Conservation (phyloP, 2,113 vertebrate genomes). For the Eretmochelys imbricata region DNA sequence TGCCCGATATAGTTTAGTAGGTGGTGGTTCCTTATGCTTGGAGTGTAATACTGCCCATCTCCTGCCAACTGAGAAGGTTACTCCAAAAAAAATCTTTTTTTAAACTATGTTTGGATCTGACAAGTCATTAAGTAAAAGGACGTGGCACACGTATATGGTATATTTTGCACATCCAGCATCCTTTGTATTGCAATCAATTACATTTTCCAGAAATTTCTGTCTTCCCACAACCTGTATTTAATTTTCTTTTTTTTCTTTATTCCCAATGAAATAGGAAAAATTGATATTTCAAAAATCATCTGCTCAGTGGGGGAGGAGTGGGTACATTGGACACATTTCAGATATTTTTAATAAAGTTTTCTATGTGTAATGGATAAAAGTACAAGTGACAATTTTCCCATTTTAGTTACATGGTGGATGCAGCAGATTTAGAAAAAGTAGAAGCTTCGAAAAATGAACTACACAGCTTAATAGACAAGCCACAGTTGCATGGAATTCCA, state of each 20-base stretch:
- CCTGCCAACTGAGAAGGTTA: not conserved
- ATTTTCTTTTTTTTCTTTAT: not conserved
- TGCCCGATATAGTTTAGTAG: not conserved
- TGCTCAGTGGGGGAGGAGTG: not conserved
- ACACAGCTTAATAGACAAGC: constrained; percentile 80
- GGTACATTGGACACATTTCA: not conserved
- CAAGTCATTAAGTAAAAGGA: not conserved
- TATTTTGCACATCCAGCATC: not conserved
- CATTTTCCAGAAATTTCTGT: not conserved
- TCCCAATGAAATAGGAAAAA: not conserved
- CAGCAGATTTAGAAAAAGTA: constrained; percentile 79
- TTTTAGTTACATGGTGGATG: constrained; percentile 81
- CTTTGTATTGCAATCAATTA: not conserved
- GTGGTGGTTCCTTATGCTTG: not conserved
- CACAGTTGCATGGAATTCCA: constrained; percentile 79
- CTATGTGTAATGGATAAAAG: not conserved
- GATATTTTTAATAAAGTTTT: constrained; percentile 8
- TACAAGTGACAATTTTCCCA: not conserved
- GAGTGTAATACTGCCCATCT: not conserved
- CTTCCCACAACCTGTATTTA: not conserved
- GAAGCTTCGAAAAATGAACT: constrained; percentile 81
- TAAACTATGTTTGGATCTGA: not conserved
- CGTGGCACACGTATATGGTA: not conserved
- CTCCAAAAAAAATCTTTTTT: not conserved
- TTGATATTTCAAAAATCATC: not conserved